Conservation (phyloP, 37 sponge, comb jelly and placozoan genomes). For the Crambe crambe region DNA sequence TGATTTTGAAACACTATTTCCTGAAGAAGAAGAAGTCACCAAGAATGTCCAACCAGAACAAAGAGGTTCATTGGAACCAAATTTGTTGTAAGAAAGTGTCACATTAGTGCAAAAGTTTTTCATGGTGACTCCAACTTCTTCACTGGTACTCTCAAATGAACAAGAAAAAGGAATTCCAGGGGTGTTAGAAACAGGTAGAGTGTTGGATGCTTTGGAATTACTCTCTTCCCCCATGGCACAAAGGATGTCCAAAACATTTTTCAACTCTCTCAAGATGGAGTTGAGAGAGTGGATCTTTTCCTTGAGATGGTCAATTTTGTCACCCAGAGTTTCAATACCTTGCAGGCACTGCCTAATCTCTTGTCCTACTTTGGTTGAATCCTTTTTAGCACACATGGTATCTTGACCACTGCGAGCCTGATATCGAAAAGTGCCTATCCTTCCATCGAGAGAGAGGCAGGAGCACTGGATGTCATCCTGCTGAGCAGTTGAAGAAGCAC, state of each 20-base stretch:
- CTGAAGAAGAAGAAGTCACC: background rate
- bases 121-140: background rate
- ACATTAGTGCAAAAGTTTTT: background rate
- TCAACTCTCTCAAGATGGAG: background rate
- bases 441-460: background rate
- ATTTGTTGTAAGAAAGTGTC: slow-evolving; percentile 2
- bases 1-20: background rate
- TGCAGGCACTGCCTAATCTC: slow-evolving; percentile 19
- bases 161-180: background rate
- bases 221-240: background rate
- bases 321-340: background rate
- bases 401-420: background rate
- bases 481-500: background rate
- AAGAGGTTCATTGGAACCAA: background rate
- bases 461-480: background rate
- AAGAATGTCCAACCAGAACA: slow-evolving; percentile 9
- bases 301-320: background rate
- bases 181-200: background rate
- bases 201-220: no score
- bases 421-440: background rate
- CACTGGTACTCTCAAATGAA: background rate
- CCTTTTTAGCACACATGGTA: background rate
- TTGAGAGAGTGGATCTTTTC: background rate
- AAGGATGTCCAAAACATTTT: background rate
- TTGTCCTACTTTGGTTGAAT: background rate